Percentiles rank a stretch among this genome's conserved stretches.
These are phyloP conservation scores for Platysteira castanea DNA, from an alignment of 2,113 vertebrate species.

Conservation along the genomic window DNA sequence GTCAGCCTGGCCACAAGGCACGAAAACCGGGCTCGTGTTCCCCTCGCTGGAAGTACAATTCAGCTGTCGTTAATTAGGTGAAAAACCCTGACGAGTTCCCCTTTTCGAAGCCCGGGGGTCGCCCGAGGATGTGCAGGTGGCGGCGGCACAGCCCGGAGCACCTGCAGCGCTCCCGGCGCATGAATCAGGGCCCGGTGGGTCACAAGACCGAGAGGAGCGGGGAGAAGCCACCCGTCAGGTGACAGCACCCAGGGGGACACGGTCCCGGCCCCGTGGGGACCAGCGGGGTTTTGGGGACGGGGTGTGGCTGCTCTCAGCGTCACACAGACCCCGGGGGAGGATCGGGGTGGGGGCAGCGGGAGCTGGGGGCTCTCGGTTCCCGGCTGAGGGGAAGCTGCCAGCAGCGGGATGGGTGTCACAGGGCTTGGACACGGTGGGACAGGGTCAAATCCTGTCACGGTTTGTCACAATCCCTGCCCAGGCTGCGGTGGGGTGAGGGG, in stretches of 20 bases:
- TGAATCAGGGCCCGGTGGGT: background rate
- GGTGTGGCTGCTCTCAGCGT: background rate
- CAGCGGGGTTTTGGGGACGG: background rate
- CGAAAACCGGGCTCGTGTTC: rapidly evolving
- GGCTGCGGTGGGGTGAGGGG: background rate
- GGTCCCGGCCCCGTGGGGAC: rapidly evolving
- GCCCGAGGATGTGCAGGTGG: background rate
- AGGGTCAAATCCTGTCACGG: rapidly evolving
- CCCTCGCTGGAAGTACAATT: background rate
- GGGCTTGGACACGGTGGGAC: rapidly evolving
- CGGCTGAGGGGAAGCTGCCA: background rate
- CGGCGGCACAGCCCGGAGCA: background rate
- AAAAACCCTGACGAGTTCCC: background rate
- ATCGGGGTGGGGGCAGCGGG: rapidly evolving
- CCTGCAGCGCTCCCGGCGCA: background rate
- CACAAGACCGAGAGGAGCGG: background rate
- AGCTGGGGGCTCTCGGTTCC: background rate
- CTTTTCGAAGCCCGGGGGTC: background rate
- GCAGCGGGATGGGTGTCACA: rapidly evolving
- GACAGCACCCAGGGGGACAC: background rate
- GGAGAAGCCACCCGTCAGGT: background rate
- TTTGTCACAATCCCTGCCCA: background rate
- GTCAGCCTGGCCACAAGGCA: rapidly evolving
- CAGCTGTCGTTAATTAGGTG: background rate
- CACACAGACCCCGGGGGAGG: rapidly evolving